Evolutionary conservation across 2,113 vertebrate species (phyloP), one percentile per base, ranked within the genome.

Genomic region (Gila orcuttii): DNA sequence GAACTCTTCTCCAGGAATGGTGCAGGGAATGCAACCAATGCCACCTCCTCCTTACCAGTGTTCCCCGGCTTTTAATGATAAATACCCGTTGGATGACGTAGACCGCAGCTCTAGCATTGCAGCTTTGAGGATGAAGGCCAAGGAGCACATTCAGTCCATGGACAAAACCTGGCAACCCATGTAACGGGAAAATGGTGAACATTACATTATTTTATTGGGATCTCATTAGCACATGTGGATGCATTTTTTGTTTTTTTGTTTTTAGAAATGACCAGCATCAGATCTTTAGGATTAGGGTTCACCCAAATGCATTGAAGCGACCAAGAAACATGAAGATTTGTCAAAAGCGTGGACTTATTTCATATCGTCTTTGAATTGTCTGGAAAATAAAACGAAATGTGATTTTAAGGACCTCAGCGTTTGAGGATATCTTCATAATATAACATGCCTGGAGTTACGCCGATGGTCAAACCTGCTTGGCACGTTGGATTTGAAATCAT

Each of bases 91-190:
- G 91, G 97, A 97, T 83, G 96, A 97, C 5, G 94, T 95, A 73
- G 94, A 95, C 88, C 94, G 96, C 87, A 96, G 95, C 85, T 96
- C 97, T 86, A 98, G 97, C 92, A 98, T 98, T 0, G 96, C 96
- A 36, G 95, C 96, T 0, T 94, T 98, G 86, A 95, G 96, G 87
- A 96, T 98, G 95, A 97, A 97, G 92, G 97, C 96, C 90, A 98
- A 98, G 95, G 97, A 99, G 92, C 97, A 98, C 73, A 95, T 96
- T 85, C 97, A 98, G 92, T 97, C 96, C 66, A 96, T 97, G 91
- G 97, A 97, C 92, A 97, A 98, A 94, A 96, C 96, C 87, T 99
- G 98, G 97, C 96, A 96, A 57, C 95, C 95, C 3, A 97, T 97
- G 92, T 98, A 95, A 97, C 71, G 83, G 71, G 45, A 77, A 73